Evolutionary conservation across 2,888 invertebrate species (phyloP).

Genomic region (Pammene aurita): DNA sequence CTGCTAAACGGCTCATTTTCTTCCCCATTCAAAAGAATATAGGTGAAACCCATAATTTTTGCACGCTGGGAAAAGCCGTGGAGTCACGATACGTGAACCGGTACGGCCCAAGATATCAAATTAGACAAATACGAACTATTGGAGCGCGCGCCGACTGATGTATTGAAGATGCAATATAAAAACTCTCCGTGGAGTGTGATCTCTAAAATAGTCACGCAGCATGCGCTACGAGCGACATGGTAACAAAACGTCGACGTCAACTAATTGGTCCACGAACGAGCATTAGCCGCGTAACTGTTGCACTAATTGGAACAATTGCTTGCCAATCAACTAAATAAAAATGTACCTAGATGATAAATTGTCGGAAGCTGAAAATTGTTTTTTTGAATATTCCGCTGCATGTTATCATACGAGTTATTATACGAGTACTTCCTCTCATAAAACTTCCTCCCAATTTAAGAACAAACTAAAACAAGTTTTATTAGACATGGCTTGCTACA

Average conservation of each 20-base stretch:
- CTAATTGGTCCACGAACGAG: slow-evolving; percentile 62
- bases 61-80: slow-evolving; percentile 44
- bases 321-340: slow-evolving; percentile 32
- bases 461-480: too few relatives aligned
- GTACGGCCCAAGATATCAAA: slow-evolving; percentile 47
- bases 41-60: slow-evolving; percentile 52
- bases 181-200: slow-evolving; percentile 67
- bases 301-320: slow-evolving; percentile 55
- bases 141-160: slow-evolving; percentile 61
- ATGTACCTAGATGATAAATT: slow-evolving; percentile 4
- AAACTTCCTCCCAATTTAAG: too few relatives aligned
- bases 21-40: slow-evolving; percentile 47
- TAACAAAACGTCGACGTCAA: slow-evolving; percentile 56
- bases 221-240: slow-evolving; percentile 47
- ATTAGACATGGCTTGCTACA: too few relatives aligned
- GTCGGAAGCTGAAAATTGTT: background rate
- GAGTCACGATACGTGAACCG: slow-evolving; percentile 44
- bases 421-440: too few relatives aligned
- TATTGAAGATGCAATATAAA: slow-evolving; percentile 57
- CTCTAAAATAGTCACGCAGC: slow-evolving; percentile 58
- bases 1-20: slow-evolving; percentile 59
- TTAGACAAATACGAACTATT: slow-evolving; percentile 60
- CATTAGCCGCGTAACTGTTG: slow-evolving; percentile 55
- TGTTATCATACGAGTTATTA: too few relatives aligned
- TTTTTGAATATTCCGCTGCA: background rate